These are phyloP conservation scores for Hepsetus odoe DNA, from an alignment of 2,113 vertebrate genomes.

Conservation along the genomic window DNA sequence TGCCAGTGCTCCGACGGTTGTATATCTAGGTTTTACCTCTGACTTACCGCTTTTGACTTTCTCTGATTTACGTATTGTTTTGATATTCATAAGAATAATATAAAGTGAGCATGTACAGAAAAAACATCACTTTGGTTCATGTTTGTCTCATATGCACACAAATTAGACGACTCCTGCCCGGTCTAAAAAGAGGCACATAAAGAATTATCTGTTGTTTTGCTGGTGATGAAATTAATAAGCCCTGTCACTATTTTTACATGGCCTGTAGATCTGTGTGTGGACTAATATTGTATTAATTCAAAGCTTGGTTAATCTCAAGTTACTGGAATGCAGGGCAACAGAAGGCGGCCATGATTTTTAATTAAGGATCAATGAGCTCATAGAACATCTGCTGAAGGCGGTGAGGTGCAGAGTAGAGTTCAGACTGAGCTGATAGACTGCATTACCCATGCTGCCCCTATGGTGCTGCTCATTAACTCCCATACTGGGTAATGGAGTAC, in stretches of 20 bases:
- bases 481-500: conserved; percentile 47
- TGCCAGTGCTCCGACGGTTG: no score
- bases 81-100: no score
- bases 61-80: no score
- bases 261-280: not conserved
- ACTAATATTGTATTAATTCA: conserved; percentile 12
- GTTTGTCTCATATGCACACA: no score
- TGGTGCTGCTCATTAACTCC: conserved; percentile 41
- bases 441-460: conserved; percentile 49
- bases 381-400: conserved; percentile 46
- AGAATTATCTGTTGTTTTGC: not conserved
- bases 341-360: conserved; percentile 48
- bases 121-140: no score
- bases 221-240: not conserved
- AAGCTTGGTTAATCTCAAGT: conserved; percentile 8
- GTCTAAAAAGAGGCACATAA: no score
- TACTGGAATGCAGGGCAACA: conserved; percentile 33
- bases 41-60: no score
- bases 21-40: no score
- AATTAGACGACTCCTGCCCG: no score
- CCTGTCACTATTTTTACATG: not conserved
- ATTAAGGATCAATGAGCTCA: conserved; percentile 31
- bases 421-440: conserved; percentile 40
- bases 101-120: no score
- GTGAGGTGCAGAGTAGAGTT: conserved; percentile 41